phyloP scores from a whole-genome alignment of 2,113 vertebrate genomes.

The Ciconia boyciana region DNA sequence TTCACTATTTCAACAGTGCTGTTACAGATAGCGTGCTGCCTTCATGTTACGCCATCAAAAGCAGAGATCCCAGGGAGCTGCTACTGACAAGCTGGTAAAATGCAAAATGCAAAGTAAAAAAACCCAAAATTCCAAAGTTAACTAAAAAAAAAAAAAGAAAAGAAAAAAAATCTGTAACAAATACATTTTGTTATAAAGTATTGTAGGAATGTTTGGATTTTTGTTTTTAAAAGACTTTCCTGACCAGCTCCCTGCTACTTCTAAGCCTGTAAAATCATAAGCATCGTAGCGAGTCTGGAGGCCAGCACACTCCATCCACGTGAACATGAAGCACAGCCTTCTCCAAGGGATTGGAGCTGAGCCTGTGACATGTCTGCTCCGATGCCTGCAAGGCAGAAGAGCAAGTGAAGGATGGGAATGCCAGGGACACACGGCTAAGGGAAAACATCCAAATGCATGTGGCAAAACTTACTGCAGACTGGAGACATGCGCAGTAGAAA shows the following conservation, averaged over 20 bases:
- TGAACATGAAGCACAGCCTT: neutral
- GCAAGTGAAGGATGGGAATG: neutral
- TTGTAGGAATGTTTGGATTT: neutral
- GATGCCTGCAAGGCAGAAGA: neutral
- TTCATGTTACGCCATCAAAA: neutral
- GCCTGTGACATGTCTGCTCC: neutral
- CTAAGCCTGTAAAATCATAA: neutral
- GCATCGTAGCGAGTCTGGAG: neutral
- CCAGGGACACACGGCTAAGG: neutral
- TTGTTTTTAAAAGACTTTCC: neutral
- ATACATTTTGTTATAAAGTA: neutral
- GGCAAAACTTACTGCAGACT: neutral
- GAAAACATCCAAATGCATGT: neutral
- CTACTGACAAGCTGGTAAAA: neutral
- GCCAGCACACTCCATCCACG: neutral
- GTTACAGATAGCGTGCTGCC: fast-evolving
- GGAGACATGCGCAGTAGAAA: fast-evolving
- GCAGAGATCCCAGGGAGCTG: neutral
- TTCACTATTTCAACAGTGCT: neutral
- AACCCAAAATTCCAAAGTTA: neutral
- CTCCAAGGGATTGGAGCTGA: neutral
- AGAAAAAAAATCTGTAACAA: neutral
- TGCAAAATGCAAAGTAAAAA: neutral
- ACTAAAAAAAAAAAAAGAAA: neutral
- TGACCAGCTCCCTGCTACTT: neutral